Evolutionary conservation across 2,113 vertebrate species (phyloP).

Genomic region (Fulica atra): DNA sequence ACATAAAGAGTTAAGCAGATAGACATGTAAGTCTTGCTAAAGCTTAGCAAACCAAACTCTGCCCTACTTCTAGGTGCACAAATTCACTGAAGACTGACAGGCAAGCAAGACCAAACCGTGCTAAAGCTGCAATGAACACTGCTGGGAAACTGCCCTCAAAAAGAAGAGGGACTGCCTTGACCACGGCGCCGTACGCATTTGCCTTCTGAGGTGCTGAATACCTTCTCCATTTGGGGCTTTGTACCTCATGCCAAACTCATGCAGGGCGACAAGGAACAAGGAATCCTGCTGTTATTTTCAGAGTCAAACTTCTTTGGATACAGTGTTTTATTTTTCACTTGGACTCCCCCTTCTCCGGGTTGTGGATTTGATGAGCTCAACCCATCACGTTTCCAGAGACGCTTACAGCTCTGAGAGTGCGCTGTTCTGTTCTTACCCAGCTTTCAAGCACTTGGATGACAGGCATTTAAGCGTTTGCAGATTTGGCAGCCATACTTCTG

Average conservation of each 20-base stretch:
- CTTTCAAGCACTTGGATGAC: not conserved
- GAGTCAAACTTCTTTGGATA: not conserved
- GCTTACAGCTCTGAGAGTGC: not conserved
- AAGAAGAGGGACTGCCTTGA: not conserved
- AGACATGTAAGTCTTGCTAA: not conserved
- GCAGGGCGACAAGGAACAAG: not conserved
- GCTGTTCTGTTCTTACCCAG: not conserved
- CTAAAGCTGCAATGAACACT: accelerated
- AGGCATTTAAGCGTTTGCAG: not conserved
- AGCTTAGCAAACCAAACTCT: not conserved
- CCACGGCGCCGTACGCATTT: accelerated
- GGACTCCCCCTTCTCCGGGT: not conserved
- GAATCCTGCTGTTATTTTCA: not conserved
- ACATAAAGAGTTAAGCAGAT: not conserved
- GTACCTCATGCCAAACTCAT: not conserved
- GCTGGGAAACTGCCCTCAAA: not conserved
- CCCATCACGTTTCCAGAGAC: not conserved
- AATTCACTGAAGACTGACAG: not conserved
- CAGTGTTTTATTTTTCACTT: not conserved
- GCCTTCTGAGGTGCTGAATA: not conserved
- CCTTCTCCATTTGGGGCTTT: not conserved
- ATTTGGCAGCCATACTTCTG: not conserved
- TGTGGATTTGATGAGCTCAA: not conserved
- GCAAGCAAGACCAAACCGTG: not conserved
- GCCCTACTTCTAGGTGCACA: not conserved